Evolutionary conservation across 2,113 vertebrate genomes (phyloP).

Genomic region (Isichthys henryi): DNA sequence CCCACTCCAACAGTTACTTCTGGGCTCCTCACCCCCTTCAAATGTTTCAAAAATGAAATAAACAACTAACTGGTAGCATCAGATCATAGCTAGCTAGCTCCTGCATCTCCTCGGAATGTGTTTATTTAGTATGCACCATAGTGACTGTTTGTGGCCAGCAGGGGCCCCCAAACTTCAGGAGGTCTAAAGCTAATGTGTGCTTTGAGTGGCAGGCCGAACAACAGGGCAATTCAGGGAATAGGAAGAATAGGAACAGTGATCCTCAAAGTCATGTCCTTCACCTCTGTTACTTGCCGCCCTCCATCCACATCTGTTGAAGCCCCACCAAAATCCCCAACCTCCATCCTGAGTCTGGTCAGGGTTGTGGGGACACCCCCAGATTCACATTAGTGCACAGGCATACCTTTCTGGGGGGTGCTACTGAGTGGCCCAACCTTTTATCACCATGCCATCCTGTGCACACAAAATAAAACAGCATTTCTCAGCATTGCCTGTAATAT

Average conservation of each 20-base stretch:
- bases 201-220: not conserved
- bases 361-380: not conserved
- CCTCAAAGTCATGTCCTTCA: not conserved
- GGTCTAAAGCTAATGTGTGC: not conserved
- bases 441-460: not conserved
- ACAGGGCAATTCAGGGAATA: not conserved
- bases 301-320: not conserved
- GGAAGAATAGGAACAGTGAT: not conserved
- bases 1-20: not conserved
- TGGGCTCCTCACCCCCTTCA: not conserved
- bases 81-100: not conserved
- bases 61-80: not conserved
- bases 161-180: not conserved
- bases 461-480: not conserved
- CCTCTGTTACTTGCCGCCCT: not conserved
- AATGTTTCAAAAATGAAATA: not conserved
- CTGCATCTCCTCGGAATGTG: not conserved
- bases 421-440: not conserved
- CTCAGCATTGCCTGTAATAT: not conserved
- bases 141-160: not conserved
- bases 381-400: not conserved
- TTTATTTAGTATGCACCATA: not conserved
- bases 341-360: not conserved
- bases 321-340: not conserved
- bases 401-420: not conserved